A percentile compares a stretch with the other conserved stretches of the same genome.
Evolutionary conservation across 2,797 vertebrate genomes (phyloP).

Genomic region (Pseudopleuronectes americanus): DNA sequence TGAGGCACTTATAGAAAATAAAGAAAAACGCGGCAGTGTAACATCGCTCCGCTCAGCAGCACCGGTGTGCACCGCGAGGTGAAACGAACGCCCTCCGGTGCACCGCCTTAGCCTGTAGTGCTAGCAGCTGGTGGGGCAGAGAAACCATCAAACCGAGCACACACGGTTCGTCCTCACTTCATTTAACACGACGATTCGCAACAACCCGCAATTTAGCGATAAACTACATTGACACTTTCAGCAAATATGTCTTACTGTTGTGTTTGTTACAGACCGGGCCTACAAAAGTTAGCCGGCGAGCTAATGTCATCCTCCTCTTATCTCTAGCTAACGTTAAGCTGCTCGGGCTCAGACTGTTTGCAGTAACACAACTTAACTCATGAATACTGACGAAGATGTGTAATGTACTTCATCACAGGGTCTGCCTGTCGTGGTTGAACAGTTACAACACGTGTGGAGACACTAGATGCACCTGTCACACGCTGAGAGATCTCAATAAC

Average conservation of each 20-base stretch:
- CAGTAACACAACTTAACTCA: conserved; percentile 13
- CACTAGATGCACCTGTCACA: conserved; percentile 62
- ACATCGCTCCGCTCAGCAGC: conserved; percentile 24
- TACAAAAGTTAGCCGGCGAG: conserved; percentile 45
- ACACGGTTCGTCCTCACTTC: background rate
- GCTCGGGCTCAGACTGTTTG: conserved; percentile 36
- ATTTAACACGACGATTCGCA: background rate
- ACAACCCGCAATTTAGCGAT: background rate
- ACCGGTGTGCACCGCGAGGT: conserved; percentile 51
- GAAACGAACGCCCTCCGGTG: conserved; percentile 61
- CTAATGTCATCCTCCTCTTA: conserved; percentile 65
- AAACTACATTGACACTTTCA: background rate
- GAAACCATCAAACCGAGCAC: conserved; percentile 24
- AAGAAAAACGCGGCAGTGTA: background rate
- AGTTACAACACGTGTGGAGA: conserved; percentile 11
- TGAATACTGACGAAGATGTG: background rate
- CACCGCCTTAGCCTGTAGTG: conserved; percentile 65
- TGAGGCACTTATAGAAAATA: background rate
- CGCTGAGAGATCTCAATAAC: background rate
- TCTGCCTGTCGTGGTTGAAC: background rate
- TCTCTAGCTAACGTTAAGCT: conserved; percentile 56
- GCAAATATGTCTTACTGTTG: background rate
- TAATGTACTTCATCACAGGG: too few species aligned
- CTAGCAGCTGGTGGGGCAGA: conserved; percentile 48
- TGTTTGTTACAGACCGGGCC: conserved; percentile 43